Percentiles rank a stretch among this genome's conserved stretches.
These are phyloP conservation scores for Distichodus sexfasciatus DNA, from an alignment of 2,797 vertebrate genomes.

Conservation along the genomic window DNA sequence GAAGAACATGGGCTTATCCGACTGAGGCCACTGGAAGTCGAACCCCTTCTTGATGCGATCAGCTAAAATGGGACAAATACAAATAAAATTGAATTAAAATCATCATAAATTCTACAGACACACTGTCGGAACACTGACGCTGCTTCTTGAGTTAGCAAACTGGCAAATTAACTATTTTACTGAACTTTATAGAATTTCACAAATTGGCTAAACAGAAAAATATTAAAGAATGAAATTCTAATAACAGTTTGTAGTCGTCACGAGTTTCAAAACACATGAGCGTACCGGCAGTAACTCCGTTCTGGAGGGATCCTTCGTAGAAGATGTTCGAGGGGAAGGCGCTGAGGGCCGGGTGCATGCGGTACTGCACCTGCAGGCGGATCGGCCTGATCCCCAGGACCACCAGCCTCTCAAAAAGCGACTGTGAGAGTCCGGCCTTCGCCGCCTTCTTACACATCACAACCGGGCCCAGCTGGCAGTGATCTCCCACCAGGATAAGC, in stretches of 20 bases:
- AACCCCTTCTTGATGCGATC: constrained; percentile 98
- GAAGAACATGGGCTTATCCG: constrained; percentile 99
- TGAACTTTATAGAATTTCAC: too few species aligned
- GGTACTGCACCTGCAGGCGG: constrained; percentile 96
- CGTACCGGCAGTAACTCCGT: constrained; percentile 92
- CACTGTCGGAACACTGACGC: too few species aligned
- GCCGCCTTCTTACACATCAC: constrained; percentile 99
- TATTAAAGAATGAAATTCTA: not conserved
- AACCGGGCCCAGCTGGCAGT: constrained; percentile 96
- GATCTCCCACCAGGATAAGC: constrained; percentile 97
- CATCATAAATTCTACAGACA: not conserved
- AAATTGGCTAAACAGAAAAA: too few species aligned
- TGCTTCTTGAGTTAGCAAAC: too few species aligned
- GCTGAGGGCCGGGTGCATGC: constrained; percentile 97
- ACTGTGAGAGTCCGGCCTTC: constrained; percentile 95
- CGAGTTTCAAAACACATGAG: too few species aligned
- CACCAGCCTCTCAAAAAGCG: constrained; percentile 94
- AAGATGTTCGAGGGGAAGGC: constrained; percentile 99
- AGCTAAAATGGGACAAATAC: constrained; percentile 71
- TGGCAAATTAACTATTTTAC: too few species aligned
- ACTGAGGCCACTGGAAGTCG: constrained; percentile 99
- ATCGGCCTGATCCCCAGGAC: constrained; percentile 96
- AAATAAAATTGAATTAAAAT: not conserved
- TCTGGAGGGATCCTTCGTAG: constrained; percentile 96
- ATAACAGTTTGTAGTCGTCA: too few species aligned